These are phyloP conservation scores for Melieria omissa DNA, from an alignment of 2,888 invertebrate genomes.

Conservation along the genomic window DNA sequence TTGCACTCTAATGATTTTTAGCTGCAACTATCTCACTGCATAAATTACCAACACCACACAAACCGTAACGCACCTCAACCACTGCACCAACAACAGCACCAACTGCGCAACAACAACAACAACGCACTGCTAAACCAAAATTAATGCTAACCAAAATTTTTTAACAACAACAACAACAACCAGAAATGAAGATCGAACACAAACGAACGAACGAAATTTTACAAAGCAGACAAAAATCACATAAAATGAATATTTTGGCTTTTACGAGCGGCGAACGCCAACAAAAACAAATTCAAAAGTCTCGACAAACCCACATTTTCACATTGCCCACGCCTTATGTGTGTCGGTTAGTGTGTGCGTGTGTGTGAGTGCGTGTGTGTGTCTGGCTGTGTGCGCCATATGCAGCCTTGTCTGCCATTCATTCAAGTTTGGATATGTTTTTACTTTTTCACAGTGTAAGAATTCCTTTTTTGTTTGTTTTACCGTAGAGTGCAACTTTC, in stretches of 20 bases:
- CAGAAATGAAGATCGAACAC: no score
- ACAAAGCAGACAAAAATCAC: no score
- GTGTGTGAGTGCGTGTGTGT: constrained; percentile 12
- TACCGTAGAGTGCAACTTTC: neutral
- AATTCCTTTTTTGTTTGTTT: constrained; percentile 47
- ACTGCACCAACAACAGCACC: constrained; percentile 6
- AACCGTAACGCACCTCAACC: neutral
- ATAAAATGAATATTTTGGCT: no score
- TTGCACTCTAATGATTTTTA: constrained; percentile 23
- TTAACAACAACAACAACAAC: neutral
- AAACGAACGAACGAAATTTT: no score
- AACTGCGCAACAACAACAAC: neutral
- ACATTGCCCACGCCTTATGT: no score
- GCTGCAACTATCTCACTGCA: neutral
- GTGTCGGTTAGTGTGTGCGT: neutral
- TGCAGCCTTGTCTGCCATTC: constrained; percentile 13
- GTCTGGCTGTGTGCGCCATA: constrained; percentile 17
- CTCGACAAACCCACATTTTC: no score
- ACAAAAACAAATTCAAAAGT: no score
- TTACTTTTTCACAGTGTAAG: constrained; percentile 63
- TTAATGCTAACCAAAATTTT: neutral
- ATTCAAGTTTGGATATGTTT: constrained; percentile 54
- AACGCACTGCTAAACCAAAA: neutral
- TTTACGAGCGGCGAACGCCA: no score
- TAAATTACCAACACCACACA: neutral